Percentiles rank a stretch among this genome's conserved stretches.
Evolutionary conservation across 1,140 invertebrate species (phyloP).

Genomic region (Macrotrachela quadricornifera): DNA sequence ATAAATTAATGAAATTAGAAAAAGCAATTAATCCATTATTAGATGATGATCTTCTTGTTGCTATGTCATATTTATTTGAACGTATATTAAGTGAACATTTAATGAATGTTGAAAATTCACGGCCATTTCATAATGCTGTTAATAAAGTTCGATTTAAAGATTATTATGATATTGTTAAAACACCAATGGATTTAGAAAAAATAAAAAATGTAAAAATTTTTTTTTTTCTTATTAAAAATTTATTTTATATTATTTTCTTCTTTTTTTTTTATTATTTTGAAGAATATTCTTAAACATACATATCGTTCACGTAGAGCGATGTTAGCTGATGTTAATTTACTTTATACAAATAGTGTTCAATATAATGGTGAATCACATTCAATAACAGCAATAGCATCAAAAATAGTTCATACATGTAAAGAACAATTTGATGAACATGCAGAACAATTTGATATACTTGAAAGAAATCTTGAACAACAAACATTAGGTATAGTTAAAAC

Average conservation of each 20-base stretch:
- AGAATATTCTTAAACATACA: constrained; percentile 54
- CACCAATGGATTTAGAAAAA: constrained; percentile 79
- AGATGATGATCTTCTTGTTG: constrained; percentile 91
- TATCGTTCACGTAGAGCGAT: constrained; percentile 75
- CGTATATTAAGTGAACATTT: constrained; percentile 65
- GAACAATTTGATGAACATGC: not conserved
- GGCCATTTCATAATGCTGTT: constrained; percentile 82
- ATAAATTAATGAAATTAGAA: constrained; percentile 75
- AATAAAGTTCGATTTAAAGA: constrained; percentile 83
- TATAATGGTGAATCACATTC: constrained; percentile 76
- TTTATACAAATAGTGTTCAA: constrained; percentile 59
- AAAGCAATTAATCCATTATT: constrained; percentile 94
- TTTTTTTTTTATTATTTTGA: constrained; percentile 17
- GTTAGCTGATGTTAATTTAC: constrained; percentile 60
- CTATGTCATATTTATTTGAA: constrained; percentile 76
- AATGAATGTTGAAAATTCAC: constrained; percentile 52
- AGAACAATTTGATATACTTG: no score
- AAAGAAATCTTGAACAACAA: no score
- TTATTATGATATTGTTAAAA: constrained; percentile 76
- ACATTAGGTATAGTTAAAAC: no score
- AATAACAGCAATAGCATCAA: constrained; percentile 61
- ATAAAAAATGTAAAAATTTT: constrained; percentile 52
- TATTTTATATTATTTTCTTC: not conserved
- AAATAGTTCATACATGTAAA: constrained; percentile 47
- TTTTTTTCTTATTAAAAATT: no score